phyloP scores from a whole-genome alignment of 2,113 vertebrate species.

The Grantiella picta region DNA sequence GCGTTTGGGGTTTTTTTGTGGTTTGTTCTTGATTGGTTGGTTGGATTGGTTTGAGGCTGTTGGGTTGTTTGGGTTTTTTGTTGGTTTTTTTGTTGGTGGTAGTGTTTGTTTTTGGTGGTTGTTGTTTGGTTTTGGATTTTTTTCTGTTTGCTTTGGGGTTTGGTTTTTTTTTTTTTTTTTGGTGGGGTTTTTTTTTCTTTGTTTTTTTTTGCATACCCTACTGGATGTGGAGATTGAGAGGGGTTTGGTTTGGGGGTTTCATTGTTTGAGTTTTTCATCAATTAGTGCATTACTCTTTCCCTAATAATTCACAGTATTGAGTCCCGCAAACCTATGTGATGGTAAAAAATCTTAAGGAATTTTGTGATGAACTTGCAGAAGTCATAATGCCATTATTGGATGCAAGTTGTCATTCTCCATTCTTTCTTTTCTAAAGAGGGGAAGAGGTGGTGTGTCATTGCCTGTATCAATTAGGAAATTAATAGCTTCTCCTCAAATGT shows the following conservation, averaged over 20 bases:
- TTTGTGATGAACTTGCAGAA: not conserved
- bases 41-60: not conserved
- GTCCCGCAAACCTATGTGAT: not conserved
- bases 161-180: too few species aligned
- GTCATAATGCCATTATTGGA: not conserved
- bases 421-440: not conserved
- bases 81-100: too few species aligned
- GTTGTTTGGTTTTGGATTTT: not conserved
- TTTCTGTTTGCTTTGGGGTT: not conserved
- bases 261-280: not conserved
- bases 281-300: not conserved
- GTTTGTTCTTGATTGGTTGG: not conserved
- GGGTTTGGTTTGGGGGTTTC: not conserved
- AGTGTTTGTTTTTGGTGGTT: not conserved
- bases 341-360: not conserved
- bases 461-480: not conserved
- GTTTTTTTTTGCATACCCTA: not conserved
- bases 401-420: not conserved
- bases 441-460: not conserved
- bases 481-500: not conserved
- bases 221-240: not conserved
- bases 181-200: not conserved
- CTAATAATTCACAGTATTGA: not conserved
- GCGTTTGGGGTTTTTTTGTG: not conserved
- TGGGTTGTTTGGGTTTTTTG: not conserved